phyloP scores from a whole-genome alignment of 2,797 vertebrate genomes.

The Pseudomugil tenellus region DNA sequence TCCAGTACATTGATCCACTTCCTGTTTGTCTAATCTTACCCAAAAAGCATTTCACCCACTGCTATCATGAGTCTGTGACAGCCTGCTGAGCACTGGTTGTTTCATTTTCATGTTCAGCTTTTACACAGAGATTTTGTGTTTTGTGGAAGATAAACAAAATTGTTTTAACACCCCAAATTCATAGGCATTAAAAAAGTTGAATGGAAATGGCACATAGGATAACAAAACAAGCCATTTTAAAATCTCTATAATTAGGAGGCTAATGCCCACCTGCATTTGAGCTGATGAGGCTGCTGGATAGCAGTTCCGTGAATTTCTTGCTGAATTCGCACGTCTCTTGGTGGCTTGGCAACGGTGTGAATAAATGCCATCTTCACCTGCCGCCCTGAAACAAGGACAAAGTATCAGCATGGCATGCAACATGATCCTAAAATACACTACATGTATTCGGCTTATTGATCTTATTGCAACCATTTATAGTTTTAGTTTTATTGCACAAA shows the following conservation, averaged over 20 bases:
- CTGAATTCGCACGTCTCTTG: constrained; percentile 82
- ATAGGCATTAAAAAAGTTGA: neutral
- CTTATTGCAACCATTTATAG: neutral
- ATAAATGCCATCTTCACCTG: constrained; percentile 91
- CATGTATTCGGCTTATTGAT: neutral
- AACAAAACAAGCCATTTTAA: neutral
- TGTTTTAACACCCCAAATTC: neutral
- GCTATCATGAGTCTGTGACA: constrained; percentile 30
- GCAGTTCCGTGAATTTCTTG: constrained; percentile 86
- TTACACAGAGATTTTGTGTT: constrained; percentile 30
- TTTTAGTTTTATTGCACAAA: neutral
- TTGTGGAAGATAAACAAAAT: constrained; percentile 29
- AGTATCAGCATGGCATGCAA: neutral
- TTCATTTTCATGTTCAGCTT: constrained; percentile 26
- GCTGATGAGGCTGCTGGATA: constrained; percentile 71
- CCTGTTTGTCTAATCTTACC: constrained; percentile 32
- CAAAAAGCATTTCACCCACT: constrained; percentile 39
- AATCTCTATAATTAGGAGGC: constrained; percentile 13
- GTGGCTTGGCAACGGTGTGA: constrained; percentile 87
- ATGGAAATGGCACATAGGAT: neutral
- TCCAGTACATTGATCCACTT: constrained; percentile 56
- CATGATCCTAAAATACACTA: neutral
- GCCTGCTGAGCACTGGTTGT: constrained; percentile 36
- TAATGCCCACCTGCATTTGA: constrained; percentile 78
- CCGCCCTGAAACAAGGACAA: constrained; percentile 75